These are phyloP conservation scores for Stenchaetothrips biformis DNA, from an alignment of 2,888 invertebrate genomes.

Conservation along the genomic window DNA sequence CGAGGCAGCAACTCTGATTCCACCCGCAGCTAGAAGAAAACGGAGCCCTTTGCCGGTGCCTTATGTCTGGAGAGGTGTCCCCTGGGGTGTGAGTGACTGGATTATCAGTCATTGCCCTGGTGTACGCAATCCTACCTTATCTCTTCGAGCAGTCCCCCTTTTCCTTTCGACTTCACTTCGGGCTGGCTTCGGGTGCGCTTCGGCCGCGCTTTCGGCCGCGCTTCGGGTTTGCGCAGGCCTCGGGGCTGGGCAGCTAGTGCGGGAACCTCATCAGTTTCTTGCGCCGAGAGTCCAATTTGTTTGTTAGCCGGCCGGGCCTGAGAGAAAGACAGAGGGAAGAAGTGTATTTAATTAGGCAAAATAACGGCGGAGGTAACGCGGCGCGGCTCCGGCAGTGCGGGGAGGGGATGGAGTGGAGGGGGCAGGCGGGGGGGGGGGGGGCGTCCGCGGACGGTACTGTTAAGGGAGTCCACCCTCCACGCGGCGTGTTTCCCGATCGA, in stretches of 20 bases:
- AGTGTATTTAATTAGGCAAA: conserved; percentile 16
- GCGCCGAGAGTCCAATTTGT: not conserved
- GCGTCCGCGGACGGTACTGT: no score
- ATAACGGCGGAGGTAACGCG: not conserved
- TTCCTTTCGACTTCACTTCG: no score
- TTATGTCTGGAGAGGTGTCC: no score
- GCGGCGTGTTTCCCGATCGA: not conserved
- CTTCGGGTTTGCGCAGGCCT: no score
- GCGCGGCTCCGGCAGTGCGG: not conserved
- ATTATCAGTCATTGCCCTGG: not conserved
- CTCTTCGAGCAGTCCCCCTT: not conserved
- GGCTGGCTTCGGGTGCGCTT: not conserved
- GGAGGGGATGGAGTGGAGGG: not conserved
- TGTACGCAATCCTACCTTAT: not conserved
- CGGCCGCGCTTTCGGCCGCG: not conserved
- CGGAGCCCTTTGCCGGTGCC: no score
- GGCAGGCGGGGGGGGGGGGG: not conserved
- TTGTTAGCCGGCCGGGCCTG: not conserved
- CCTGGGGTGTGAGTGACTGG: no score
- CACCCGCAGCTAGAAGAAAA: no score
- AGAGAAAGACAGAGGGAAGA: no score
- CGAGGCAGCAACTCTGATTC: no score
- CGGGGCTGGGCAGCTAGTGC: not conserved
- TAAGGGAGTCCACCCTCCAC: not conserved
- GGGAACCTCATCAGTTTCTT: conserved; percentile 4